phyloP scores from a whole-genome alignment of 2,113 vertebrate genomes.

The Excalfactoria chinensis region DNA sequence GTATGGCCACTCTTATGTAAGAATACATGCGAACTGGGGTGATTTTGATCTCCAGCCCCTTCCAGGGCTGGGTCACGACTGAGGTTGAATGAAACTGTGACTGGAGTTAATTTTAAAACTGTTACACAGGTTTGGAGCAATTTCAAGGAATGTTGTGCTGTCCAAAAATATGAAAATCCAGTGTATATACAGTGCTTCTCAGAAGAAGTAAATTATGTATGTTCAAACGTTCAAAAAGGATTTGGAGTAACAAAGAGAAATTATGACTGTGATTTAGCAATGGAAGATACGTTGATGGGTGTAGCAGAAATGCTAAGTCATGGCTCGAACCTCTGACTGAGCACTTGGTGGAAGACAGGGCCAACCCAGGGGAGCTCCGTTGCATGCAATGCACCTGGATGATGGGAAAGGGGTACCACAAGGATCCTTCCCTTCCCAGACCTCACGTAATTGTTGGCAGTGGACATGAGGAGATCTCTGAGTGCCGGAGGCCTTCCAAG shows the following conservation, averaged over 20 bases:
- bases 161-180: conserved; percentile 17
- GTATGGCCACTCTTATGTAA: neutral
- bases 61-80: neutral
- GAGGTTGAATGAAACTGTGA: neutral
- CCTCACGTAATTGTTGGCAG: too few species aligned
- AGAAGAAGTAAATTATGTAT: neutral
- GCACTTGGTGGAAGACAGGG: too few species aligned
- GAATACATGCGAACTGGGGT: neutral
- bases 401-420: too few species aligned
- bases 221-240: neutral
- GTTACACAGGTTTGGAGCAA: neutral
- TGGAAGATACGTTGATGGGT: neutral
- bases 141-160: conserved; percentile 11
- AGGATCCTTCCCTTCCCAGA: too few species aligned
- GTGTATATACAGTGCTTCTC: neutral
- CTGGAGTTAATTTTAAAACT: conserved; percentile 22
- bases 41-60: neutral
- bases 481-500: too few species aligned
- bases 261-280: neutral
- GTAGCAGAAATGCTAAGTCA: too few species aligned
- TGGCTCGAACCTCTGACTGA: too few species aligned
- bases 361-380: too few species aligned
- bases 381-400: too few species aligned
- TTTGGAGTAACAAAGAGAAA: neutral
- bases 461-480: too few species aligned